Percentiles rank a stretch among this genome's conserved stretches.
These are phyloP conservation scores for Cosmia trapezina DNA, from an alignment of 2,888 invertebrate genomes.

Conservation along the genomic window DNA sequence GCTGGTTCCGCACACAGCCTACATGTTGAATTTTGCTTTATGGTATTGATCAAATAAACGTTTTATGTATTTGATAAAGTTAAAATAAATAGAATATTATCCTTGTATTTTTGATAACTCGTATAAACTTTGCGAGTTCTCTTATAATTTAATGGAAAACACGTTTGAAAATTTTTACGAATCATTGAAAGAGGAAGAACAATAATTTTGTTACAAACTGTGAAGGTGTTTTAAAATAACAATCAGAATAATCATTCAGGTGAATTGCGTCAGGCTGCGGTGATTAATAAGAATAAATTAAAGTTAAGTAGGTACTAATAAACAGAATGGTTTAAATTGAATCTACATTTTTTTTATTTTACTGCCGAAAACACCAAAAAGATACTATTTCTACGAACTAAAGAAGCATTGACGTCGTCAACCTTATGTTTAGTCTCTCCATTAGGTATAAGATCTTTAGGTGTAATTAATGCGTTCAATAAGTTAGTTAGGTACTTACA, in stretches of 20 bases:
- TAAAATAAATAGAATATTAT: background rate
- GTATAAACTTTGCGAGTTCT: background rate
- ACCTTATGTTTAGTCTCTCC: background rate
- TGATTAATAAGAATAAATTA: too few species aligned
- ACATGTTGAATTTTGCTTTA: background rate
- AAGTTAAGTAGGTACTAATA: too few species aligned
- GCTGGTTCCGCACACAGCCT: too few species aligned
- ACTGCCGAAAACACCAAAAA: background rate
- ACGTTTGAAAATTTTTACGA: background rate
- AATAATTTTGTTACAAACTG: background rate
- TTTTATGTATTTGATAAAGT: background rate
- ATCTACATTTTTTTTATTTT: background rate
- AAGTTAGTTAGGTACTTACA: background rate
- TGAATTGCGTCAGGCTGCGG: background rate
- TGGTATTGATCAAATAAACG: background rate
- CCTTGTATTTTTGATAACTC: background rate
- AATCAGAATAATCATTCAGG: background rate
- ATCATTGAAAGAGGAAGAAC: background rate
- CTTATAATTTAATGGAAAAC: background rate
- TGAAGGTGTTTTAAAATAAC: constrained; percentile 1
- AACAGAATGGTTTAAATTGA: background rate
- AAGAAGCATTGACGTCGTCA: background rate
- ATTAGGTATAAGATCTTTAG: background rate
- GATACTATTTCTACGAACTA: background rate
- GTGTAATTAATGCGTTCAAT: background rate